Percentiles rank a stretch among this genome's conserved stretches.
Evolutionary conservation across 2,113 vertebrate species (phyloP).

Genomic region (Corvus moneduloides): DNA sequence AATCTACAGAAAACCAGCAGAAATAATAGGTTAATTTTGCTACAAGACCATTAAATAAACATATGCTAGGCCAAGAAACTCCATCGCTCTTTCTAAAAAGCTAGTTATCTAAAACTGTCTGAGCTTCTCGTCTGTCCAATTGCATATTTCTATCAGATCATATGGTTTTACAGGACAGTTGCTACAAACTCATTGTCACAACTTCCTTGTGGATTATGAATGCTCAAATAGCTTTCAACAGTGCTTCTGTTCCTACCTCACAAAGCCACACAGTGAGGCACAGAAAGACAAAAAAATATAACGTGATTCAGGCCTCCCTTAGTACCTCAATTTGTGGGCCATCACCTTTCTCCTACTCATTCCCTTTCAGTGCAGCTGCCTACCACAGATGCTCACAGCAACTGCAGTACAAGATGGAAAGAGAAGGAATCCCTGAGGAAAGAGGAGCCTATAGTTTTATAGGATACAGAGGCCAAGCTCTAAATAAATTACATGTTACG

Average conservation of each 20-base stretch:
- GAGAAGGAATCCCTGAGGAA: not conserved
- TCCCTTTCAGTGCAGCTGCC: not conserved
- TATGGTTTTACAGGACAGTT: not conserved
- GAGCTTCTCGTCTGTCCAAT: not conserved
- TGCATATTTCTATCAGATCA: not conserved
- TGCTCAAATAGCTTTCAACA: not conserved
- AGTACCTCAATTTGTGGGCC: not conserved
- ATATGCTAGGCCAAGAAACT: not conserved
- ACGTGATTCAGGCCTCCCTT: not conserved
- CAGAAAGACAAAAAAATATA: not conserved
- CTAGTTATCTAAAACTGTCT: not conserved
- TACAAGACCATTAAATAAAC: not conserved
- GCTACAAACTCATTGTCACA: not conserved
- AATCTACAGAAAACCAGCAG: not conserved
- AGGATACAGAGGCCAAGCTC: not conserved
- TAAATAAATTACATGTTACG: not conserved
- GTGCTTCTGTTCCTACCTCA: not conserved
- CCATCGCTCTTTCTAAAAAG: not conserved
- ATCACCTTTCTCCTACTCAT: not conserved
- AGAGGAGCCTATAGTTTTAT: not conserved
- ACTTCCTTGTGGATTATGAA: not conserved
- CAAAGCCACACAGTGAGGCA: not conserved
- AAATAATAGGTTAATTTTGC: not conserved
- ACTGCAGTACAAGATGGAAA: not conserved
- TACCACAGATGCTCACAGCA: not conserved